Percentiles rank a stretch among this genome's conserved stretches.
These are phyloP conservation scores for Hypotaenidia okinawae DNA, from an alignment of 2,797 vertebrate species.

Conservation along the genomic window DNA sequence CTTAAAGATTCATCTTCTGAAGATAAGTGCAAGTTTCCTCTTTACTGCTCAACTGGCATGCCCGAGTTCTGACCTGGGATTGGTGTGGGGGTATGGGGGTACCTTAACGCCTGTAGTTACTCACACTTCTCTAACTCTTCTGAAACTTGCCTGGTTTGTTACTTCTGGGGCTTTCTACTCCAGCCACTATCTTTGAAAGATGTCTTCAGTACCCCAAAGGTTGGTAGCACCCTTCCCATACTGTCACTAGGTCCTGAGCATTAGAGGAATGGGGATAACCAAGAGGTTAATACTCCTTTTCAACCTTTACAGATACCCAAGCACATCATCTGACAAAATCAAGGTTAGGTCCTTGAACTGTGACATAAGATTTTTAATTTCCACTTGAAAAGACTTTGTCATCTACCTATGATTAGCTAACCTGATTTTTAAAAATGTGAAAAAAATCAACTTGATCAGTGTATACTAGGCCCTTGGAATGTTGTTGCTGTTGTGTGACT, in stretches of 20 bases:
- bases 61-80: not conserved
- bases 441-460: not conserved
- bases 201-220: not conserved
- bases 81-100: not conserved
- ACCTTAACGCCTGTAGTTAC: not conserved
- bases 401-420: not conserved
- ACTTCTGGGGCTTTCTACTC: too few relatives aligned
- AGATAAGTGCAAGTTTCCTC: conserved; percentile 23
- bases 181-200: not conserved
- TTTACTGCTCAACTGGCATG: not conserved
- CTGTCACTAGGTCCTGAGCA: not conserved
- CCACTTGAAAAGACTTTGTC: not conserved
- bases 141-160: not conserved
- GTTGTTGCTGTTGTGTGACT: not conserved
- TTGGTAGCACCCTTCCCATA: not conserved
- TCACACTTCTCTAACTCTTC: not conserved
- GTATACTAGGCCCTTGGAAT: not conserved
- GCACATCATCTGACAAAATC: not conserved
- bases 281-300: not conserved
- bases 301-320: not conserved
- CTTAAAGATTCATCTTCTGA: not conserved
- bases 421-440: not conserved
- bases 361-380: not conserved
- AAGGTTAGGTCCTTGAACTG: not conserved
- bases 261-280: not conserved